Evolutionary conservation across 2,797 vertebrate species (phyloP).

Genomic region (Cephalopachus bancanus): DNA sequence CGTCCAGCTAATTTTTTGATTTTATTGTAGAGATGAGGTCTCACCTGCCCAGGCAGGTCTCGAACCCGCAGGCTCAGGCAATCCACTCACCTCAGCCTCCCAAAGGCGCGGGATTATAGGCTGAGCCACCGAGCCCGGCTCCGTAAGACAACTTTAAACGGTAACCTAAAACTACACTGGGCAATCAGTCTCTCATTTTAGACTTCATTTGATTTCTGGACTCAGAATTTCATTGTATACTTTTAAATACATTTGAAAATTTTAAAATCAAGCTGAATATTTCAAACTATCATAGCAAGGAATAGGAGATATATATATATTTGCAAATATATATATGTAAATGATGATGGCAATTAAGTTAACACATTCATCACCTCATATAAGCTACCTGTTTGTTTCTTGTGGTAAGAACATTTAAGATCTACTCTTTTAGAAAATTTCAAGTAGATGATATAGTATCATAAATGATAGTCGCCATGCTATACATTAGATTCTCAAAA

Average conservation of each 20-base stretch:
- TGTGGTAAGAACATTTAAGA: background rate
- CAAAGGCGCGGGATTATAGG: too few relatives aligned
- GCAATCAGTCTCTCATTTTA: background rate
- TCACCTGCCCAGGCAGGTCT: too few relatives aligned
- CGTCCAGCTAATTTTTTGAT: too few relatives aligned
- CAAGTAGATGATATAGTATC: background rate
- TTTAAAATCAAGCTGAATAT: constrained; percentile 50
- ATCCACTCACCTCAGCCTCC: too few relatives aligned
- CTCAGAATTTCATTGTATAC: constrained; percentile 49
- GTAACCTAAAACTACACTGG: background rate
- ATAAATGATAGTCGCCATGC: too few relatives aligned
- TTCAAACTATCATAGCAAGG: constrained; percentile 7
- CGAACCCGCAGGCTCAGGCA: too few relatives aligned
- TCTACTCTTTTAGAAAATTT: background rate
- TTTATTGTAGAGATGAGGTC: too few relatives aligned
- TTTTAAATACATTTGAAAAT: constrained; percentile 14
- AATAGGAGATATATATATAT: background rate
- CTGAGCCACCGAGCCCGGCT: too few relatives aligned
- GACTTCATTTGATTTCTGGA: constrained; percentile 45
- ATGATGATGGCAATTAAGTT: background rate
- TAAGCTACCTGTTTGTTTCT: background rate
- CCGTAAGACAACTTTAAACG: background rate
- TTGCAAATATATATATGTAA: background rate
- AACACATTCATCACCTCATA: background rate
- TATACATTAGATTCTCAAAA: background rate